Evolutionary conservation across 30 jellyfish, hydroid and myxozoan species (phyloP).

Genomic region (Nemopilema nomurai): DNA sequence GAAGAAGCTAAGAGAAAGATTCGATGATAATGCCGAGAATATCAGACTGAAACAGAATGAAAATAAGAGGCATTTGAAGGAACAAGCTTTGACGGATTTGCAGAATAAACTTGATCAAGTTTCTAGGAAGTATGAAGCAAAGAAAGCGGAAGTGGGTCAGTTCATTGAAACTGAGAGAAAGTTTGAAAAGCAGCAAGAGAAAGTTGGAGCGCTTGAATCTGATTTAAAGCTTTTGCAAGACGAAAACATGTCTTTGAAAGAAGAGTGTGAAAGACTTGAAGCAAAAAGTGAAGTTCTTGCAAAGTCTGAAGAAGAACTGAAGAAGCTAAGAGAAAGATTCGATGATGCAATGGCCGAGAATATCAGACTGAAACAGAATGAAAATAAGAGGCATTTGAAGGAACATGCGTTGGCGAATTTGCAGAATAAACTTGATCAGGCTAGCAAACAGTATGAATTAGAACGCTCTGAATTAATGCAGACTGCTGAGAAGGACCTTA

Average conservation of each 20-base stretch:
- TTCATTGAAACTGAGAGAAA: too few species aligned
- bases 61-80: not conserved
- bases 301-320: not conserved
- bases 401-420: not conserved
- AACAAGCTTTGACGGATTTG: not conserved
- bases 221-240: too few species aligned
- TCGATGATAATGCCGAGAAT: not conserved
- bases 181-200: too few species aligned
- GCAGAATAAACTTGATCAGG: not conserved
- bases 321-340: not conserved
- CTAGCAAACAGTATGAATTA: too few species aligned
- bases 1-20: not conserved
- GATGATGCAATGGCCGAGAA: not conserved
- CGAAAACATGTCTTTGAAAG: too few species aligned
- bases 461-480: too few species aligned
- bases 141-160: not conserved
- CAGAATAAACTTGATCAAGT: not conserved
- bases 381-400: not conserved
- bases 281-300: not conserved
- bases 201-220: too few species aligned
- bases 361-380: not conserved
- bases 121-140: not conserved
- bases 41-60: not conserved
- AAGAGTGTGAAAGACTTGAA: not conserved
- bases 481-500: too few species aligned